Conservation (phyloP, 2,888 invertebrate genomes). For the Odontocerum albicorne region DNA sequence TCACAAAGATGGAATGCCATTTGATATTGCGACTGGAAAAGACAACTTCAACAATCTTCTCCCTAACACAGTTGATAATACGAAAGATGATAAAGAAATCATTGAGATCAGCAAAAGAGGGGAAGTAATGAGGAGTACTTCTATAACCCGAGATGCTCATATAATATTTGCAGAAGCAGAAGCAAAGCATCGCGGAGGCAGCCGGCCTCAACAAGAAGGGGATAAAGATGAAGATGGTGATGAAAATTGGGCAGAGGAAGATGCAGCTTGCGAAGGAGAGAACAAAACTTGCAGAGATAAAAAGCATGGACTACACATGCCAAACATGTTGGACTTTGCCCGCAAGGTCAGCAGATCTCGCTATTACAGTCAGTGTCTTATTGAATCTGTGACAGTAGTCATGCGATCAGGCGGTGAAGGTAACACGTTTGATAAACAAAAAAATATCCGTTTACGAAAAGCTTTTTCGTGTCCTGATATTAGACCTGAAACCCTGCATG, state of each 20-base stretch:
- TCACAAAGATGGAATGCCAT: constrained; percentile 39
- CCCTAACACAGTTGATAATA: constrained; percentile 17
- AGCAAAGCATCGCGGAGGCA: constrained; percentile 14
- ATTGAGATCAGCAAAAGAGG: constrained; percentile 54
- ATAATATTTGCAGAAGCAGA: constrained; percentile 30
- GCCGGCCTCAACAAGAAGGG: constrained; percentile 13
- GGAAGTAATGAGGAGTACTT: constrained; percentile 36
- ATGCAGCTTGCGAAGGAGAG: constrained; percentile 45
- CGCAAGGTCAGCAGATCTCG: constrained; percentile 60
- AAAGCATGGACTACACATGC: constrained; percentile 59
- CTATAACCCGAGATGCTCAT: constrained; percentile 25
- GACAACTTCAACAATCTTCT: constrained; percentile 10
- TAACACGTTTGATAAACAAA: neutral
- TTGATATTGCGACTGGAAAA: constrained; percentile 40
- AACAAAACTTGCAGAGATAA: constrained; percentile 59
- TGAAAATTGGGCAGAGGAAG: constrained; percentile 32
- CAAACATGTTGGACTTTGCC: constrained; percentile 60
- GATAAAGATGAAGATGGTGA: constrained; percentile 28
- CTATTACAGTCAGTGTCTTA: constrained; percentile 65
- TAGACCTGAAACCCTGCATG: constrained; percentile 6
- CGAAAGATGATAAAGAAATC: constrained; percentile 57
- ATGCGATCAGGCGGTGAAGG: constrained; percentile 9
- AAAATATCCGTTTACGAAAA: constrained; percentile 49
- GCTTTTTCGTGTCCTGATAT: constrained; percentile 70
- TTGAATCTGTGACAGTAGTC: constrained; percentile 42